Evolutionary conservation across 2,888 invertebrate genomes (phyloP), one percentile per base, ranked within the genome.

Genomic region (Sesamia inferens): DNA sequence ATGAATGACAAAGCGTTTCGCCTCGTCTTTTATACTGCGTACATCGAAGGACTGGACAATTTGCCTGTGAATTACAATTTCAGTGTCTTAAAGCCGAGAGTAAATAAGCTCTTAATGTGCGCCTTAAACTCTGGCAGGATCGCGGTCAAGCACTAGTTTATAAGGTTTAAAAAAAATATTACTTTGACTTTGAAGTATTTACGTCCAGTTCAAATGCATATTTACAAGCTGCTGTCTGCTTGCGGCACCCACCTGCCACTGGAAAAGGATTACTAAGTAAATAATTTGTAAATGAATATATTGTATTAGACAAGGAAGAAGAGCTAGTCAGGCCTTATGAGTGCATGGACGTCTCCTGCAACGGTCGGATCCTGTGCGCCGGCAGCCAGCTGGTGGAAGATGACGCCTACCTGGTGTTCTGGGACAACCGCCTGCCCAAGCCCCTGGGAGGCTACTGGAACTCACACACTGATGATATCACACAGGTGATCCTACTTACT

Each of bases 391-490:
- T 97, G 42, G 94, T 97, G 61, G 96, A 97, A 71, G 97, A 97
- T 39, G 98, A 98, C 89, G 97, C 98, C 0, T 98, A 97, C 91
- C 94, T 98, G 22, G 93, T 98, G 77, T 99, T 99, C 94, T 98
- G 98, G 97, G 99, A 99, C 93, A 94, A 97, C 39, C 96, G 98
- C 78, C 95, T 96, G 76, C 89, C 94, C 0, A 95, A 96, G 77
- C 94, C 97, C 16, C 93, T 98, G 3, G 98, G 98, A 0, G 98
- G 97, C 0, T 99, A 98, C 90, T 98, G 97, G 97, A 98, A 98
- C 86, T 97, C 98, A 10, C 98, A 99, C 90, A 97, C 97, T 72
- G 98, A 98, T 91, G 98, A 98, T 91, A 97, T 99, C 22, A 98
- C 98, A 11, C 97, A 97, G 94, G 97, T 97, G 83, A 64, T 6